phyloP scores from a whole-genome alignment of 2,888 invertebrate species.

The Thecocarcelia acutangulata region DNA sequence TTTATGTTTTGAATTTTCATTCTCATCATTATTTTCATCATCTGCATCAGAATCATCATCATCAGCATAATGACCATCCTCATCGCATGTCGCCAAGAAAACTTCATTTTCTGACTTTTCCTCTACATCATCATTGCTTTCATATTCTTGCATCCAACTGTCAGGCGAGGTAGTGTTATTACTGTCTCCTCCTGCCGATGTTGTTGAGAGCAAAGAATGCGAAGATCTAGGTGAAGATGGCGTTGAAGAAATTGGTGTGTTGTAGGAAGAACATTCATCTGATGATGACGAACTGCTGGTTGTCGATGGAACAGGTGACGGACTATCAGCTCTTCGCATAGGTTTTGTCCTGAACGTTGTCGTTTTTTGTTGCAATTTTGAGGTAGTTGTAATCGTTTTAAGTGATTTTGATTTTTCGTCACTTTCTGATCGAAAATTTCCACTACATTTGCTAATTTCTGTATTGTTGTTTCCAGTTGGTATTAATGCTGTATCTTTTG shows the following conservation, averaged over 20 bases:
- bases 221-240: constrained; percentile 78
- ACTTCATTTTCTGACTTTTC: constrained; percentile 65
- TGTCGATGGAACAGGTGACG: constrained; percentile 69
- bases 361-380: constrained; percentile 62
- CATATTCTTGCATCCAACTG: constrained; percentile 76
- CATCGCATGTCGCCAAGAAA: constrained; percentile 60
- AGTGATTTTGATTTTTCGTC: constrained; percentile 59
- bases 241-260: constrained; percentile 77
- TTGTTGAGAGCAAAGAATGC: constrained; percentile 77
- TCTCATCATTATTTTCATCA: constrained; percentile 70
- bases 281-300: constrained; percentile 73
- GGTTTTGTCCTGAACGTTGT: constrained; percentile 54
- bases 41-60: constrained; percentile 69
- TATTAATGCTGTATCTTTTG: constrained; percentile 38
- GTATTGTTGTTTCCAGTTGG: constrained; percentile 70
- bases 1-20: constrained; percentile 71
- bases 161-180: constrained; percentile 76
- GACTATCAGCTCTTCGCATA: constrained; percentile 61
- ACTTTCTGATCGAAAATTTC: constrained; percentile 34
- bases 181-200: constrained; percentile 75
- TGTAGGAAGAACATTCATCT: constrained; percentile 73
- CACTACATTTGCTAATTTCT: constrained; percentile 64
- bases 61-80: constrained; percentile 67
- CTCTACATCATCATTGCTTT: constrained; percentile 27
- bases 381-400: constrained; percentile 61